Evolutionary conservation across 2,113 vertebrate species (phyloP), one percentile per base, ranked within the genome.

Genomic region (Perccottus glenii): DNA sequence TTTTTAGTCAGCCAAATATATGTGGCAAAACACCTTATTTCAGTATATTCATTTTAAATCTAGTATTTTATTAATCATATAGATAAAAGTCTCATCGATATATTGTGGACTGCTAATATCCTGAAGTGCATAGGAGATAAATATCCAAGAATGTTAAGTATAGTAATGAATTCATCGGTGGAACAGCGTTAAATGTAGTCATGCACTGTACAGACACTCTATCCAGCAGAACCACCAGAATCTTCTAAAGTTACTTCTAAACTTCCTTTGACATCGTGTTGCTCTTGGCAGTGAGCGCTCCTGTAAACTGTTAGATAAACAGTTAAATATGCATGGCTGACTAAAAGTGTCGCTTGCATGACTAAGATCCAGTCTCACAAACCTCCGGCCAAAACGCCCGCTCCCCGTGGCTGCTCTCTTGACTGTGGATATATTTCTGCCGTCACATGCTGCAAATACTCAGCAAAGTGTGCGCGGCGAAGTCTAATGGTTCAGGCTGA

Each of bases 401-500:
- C 42, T 51, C 53, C 64, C 36, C 43, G 47, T 64, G 32, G 38
- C 52, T 35, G 51, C 8, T 46, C 50, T 16, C 66, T 67, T n/a
- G 44, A 52, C 59, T 42, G 53, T 33, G 53, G 32, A 68, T 69
- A 38, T 10, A 0, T 61, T 50, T 67, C 51, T 2, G 48, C 52
- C 47, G 64, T 78, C 79, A 80, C 75, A 78, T 73, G 77, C 59
- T 65, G 63, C 51, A 79, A 67, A 81, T 67, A 62, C 70, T 57
- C 63, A 19, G 50, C 60, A 47, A 60, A 57, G 73, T 60, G 66
- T 70, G 49, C 45, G 67, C 73, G 65, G 14, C 27, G 67, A 68
- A 32, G 53, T 78, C 69, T 88, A 65, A 53, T 12, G 36, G 86
- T 84, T 81, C 78, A 66, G 74, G 70, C 61, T 16, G 68, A 62